Conservation (phyloP, 2,113 vertebrate genomes). For the Passer montanus region DNA sequence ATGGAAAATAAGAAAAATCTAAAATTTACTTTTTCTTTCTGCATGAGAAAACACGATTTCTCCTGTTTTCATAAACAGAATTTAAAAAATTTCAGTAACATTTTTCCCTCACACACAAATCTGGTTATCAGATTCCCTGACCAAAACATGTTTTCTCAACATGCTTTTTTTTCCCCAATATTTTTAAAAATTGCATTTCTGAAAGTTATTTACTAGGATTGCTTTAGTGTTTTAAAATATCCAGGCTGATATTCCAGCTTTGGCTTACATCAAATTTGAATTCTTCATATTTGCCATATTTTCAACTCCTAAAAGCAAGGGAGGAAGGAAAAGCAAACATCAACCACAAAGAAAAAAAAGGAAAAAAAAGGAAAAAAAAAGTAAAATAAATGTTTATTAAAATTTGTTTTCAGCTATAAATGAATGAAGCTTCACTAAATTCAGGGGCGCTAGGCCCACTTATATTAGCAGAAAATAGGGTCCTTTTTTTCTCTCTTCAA, state of each 20-base stretch:
- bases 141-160: neutral
- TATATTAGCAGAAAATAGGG: constrained; percentile 24
- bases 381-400: neutral
- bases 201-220: neutral
- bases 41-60: neutral
- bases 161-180: neutral
- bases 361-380: neutral
- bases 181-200: neutral
- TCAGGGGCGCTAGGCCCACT: constrained; percentile 25
- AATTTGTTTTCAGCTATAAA: neutral
- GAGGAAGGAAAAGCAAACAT: neutral
- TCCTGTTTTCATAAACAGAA: neutral
- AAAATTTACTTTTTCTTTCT: neutral
- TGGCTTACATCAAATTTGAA: neutral
- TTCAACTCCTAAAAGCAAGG: neutral
- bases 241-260: neutral
- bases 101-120: neutral
- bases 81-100: neutral
- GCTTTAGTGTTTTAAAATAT: neutral
- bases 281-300: neutral
- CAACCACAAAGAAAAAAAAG: neutral
- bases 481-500: constrained; percentile 34
- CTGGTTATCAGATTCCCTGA: neutral
- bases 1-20: neutral
- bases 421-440: constrained; percentile 33